These are phyloP conservation scores for Probosciger aterrimus DNA, from an alignment of 2,113 vertebrate genomes.

Conservation along the genomic window DNA sequence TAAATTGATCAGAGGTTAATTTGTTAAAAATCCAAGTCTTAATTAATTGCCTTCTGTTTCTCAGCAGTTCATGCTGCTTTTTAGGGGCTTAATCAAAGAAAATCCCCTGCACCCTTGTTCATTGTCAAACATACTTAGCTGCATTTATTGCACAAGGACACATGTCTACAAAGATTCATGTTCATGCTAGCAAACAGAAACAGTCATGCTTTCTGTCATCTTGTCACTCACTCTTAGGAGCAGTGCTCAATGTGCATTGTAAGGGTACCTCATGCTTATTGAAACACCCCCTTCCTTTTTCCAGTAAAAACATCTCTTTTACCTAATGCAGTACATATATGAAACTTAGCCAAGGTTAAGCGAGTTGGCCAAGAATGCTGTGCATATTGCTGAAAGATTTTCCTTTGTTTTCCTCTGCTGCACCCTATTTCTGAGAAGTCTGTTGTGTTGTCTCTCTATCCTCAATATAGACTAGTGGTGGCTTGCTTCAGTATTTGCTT, in stretches of 20 bases:
- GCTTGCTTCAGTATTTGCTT: neutral
- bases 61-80: neutral
- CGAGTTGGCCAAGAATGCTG: neutral
- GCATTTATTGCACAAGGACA: neutral
- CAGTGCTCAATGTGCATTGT: neutral
- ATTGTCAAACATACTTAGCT: neutral
- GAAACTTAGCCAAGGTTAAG: neutral
- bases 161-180: neutral
- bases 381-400: neutral
- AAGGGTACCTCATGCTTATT: neutral
- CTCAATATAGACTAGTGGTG: neutral
- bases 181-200: neutral
- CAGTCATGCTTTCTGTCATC: neutral
- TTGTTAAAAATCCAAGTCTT: neutral
- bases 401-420: neutral
- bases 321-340: neutral
- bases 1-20: neutral
- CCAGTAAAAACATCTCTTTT: neutral
- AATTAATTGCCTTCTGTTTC: neutral
- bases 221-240: neutral
- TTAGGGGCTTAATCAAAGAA: neutral
- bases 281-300: neutral
- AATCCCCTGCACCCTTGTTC: neutral
- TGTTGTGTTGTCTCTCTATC: neutral
- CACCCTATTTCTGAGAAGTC: neutral